Evolutionary conservation across 1,140 invertebrate genomes (phyloP).

Genomic region (Drosophila takahashii): DNA sequence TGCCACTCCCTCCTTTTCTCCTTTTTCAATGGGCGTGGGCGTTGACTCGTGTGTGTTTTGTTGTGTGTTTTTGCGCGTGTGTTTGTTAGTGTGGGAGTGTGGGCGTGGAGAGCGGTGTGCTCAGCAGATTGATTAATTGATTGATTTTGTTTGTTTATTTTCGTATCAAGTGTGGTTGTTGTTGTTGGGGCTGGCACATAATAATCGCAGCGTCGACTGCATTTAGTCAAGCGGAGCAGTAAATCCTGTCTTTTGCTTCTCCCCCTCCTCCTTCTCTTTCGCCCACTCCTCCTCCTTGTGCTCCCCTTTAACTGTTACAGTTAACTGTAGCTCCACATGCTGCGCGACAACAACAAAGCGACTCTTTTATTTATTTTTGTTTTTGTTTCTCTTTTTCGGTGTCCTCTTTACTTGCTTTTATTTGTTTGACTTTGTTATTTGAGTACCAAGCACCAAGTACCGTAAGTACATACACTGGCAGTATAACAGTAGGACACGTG

Average conservation of each 20-base stretch:
- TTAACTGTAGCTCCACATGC: slow-evolving; percentile 37
- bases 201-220: slow-evolving; percentile 41
- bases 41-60: slow-evolving; percentile 42
- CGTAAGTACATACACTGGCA: slow-evolving; percentile 5
- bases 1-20: slow-evolving; percentile 40
- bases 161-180: slow-evolving; percentile 70
- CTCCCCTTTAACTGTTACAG: slow-evolving; percentile 15
- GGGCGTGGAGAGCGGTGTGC: slow-evolving; percentile 59
- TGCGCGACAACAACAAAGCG: slow-evolving; percentile 18
- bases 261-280: slow-evolving; percentile 1
- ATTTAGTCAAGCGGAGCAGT: slow-evolving; percentile 48
- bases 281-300: slow-evolving; percentile 6
- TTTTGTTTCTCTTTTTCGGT: too few species aligned
- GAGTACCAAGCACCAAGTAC: slow-evolving; percentile 32
- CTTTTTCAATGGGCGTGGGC: slow-evolving; percentile 51
- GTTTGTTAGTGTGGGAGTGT: slow-evolving; percentile 21
- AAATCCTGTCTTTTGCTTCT: slow-evolving; percentile 7
- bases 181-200: slow-evolving; percentile 21
- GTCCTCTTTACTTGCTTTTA: slow-evolving; percentile 51
- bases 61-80: slow-evolving; percentile 15
- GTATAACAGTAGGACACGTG: slow-evolving; percentile 16
- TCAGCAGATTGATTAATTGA: slow-evolving; percentile 80
- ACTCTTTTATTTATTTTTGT: slow-evolving; percentile 18
- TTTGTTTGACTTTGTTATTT: slow-evolving; percentile 75
- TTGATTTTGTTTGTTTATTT: slow-evolving; percentile 83